phyloP scores from a whole-genome alignment of 1,140 invertebrate genomes.

The Drosophila pandora region DNA sequence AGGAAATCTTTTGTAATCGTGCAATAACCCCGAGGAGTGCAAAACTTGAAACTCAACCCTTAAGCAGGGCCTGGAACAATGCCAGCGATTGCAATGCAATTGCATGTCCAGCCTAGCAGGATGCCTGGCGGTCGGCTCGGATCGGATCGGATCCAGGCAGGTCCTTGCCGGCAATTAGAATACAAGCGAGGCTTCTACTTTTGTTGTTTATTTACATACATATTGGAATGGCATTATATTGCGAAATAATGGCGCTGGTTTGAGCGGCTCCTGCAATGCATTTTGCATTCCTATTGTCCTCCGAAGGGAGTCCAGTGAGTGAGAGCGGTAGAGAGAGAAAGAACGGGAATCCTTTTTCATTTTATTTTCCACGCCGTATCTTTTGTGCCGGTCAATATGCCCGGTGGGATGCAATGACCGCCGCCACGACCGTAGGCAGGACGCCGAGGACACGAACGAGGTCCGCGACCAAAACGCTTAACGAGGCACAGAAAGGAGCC shows the following conservation, averaged over 20 bases:
- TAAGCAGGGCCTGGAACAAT: slow-evolving; percentile 66
- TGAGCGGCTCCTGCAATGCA: slow-evolving; percentile 56
- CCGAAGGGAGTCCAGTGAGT: slow-evolving; percentile 2
- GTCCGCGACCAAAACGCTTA: slow-evolving; percentile 34
- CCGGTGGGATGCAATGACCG: slow-evolving; percentile 54
- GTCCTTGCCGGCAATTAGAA: slow-evolving; percentile 78
- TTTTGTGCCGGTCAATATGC: slow-evolving; percentile 60
- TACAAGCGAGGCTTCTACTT: slow-evolving; percentile 31
- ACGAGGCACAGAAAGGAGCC: slow-evolving; percentile 44
- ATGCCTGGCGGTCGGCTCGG: slow-evolving; percentile 50
- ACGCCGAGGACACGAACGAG: slow-evolving; percentile 30
- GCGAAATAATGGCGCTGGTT: slow-evolving; percentile 54
- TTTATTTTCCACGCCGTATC: slow-evolving; percentile 44
- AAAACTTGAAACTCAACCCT: slow-evolving; percentile 77
- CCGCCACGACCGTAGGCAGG: slow-evolving; percentile 1
- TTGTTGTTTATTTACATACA: slow-evolving; percentile 69
- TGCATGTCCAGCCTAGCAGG: slow-evolving; percentile 79
- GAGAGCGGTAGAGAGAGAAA: background rate
- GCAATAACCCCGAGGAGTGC: slow-evolving; percentile 71
- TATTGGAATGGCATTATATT: slow-evolving; percentile 73
- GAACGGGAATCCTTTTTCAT: slow-evolving; percentile 25
- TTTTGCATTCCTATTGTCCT: slow-evolving; percentile 65
- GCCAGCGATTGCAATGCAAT: slow-evolving; percentile 70
- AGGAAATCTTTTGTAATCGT: slow-evolving; percentile 79
- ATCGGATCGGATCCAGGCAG: slow-evolving; percentile 49